Percentiles rank a stretch among this genome's conserved stretches.
These are phyloP conservation scores for Harpalus rubripes DNA, from an alignment of 2,888 invertebrate species.

Conservation along the genomic window DNA sequence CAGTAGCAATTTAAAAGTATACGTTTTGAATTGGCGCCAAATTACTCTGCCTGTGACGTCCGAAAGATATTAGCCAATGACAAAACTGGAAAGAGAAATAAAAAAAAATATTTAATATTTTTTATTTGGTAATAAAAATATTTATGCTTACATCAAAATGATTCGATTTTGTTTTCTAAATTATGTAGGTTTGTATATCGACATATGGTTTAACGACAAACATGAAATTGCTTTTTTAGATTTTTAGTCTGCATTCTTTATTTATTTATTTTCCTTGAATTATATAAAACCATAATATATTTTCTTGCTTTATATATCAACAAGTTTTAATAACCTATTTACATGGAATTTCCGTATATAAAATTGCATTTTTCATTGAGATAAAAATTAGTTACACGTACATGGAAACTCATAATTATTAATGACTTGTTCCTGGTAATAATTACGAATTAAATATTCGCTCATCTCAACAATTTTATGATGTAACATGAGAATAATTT, in stretches of 20 bases:
- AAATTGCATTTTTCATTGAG: constrained; percentile 5
- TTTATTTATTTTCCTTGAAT: not conserved
- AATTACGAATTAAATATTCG: constrained; percentile 43
- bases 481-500: constrained; percentile 55
- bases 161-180: not conserved
- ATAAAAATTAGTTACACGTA: constrained; percentile 12
- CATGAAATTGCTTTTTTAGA: not conserved
- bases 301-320: not conserved
- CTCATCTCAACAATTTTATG: constrained; percentile 49
- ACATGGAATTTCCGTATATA: constrained; percentile 13
- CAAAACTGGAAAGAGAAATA: no score
- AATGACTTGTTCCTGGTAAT: constrained; percentile 35
- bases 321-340: not conserved
- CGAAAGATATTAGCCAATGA: no score
- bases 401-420: constrained; percentile 40
- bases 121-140: no score
- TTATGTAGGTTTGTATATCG: constrained; percentile 12
- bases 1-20: no score
- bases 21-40: no score
- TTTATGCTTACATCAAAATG: no score
- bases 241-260: not conserved
- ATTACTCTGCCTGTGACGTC: no score
- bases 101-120: no score
- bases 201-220: not conserved
- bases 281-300: not conserved